Conservation (phyloP, 2,888 invertebrate species). For the Rhorus exstirpatorius region DNA sequence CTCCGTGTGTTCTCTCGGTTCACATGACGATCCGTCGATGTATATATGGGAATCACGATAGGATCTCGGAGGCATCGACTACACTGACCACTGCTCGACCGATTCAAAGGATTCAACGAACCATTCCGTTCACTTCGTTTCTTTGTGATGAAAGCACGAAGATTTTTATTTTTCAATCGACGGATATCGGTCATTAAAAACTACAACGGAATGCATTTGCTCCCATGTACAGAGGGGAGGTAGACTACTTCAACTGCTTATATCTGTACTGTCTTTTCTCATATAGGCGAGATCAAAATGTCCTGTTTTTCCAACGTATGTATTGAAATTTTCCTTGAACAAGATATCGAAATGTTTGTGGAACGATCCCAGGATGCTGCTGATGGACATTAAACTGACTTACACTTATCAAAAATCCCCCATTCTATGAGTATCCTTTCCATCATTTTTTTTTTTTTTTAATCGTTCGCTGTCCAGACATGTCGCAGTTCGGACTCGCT, state of each 20-base stretch:
- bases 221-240: neutral
- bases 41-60: conserved; percentile 22
- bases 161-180: neutral
- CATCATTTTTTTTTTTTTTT: conserved; percentile 19
- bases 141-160: neutral
- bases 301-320: too few relatives aligned
- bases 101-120: conserved; percentile 31
- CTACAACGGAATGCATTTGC: neutral
- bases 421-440: neutral
- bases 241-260: too few relatives aligned
- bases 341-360: neutral
- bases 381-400: neutral
- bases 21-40: conserved; percentile 63
- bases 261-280: too few relatives aligned
- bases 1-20: conserved; percentile 28
- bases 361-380: neutral
- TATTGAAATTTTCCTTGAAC: neutral
- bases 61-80: conserved; percentile 33
- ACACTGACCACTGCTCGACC: conserved; percentile 51
- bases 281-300: too few relatives aligned
- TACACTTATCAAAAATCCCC: neutral
- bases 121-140: conserved; percentile 11
- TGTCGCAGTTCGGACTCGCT: conserved; percentile 94
- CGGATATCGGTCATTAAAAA: conserved; percentile 9
- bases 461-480: conserved; percentile 87